A percentile compares a stretch with the other conserved stretches of the same genome.
These are phyloP conservation scores for Neosalanx taihuensis DNA, from an alignment of 2,797 vertebrate genomes.

Conservation along the genomic window DNA sequence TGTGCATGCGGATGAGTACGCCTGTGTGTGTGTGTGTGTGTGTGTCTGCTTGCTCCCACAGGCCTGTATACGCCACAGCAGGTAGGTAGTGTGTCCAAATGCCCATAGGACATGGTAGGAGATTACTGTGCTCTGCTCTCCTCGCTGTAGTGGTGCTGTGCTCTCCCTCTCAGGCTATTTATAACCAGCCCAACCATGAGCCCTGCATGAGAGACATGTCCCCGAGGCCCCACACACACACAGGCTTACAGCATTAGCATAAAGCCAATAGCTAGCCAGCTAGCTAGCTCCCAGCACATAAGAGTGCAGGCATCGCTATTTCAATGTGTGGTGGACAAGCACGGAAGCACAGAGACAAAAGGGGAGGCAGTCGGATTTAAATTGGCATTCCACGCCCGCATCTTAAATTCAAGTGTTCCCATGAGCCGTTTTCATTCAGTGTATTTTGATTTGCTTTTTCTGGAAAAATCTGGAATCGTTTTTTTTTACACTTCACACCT, in stretches of 20 bases:
- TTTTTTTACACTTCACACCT: not conserved
- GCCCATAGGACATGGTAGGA: constrained; percentile 49
- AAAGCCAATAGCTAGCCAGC: constrained; percentile 48
- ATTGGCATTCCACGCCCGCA: no score
- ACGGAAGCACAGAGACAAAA: constrained; percentile 32
- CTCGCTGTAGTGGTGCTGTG: constrained; percentile 46
- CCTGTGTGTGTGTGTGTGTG: not conserved
- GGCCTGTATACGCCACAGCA: constrained; percentile 50
- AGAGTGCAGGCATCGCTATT: constrained; percentile 54
- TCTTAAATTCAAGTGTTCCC: not conserved
- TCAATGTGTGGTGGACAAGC: constrained; percentile 48
- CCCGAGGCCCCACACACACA: constrained; percentile 49
- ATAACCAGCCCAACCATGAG: constrained; percentile 73
- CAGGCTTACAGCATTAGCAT: constrained; percentile 71
- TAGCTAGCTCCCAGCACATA: constrained; percentile 22
- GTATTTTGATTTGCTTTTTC: not conserved
- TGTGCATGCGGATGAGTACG: not conserved
- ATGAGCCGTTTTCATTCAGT: not conserved
- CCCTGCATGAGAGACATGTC: constrained; percentile 63
- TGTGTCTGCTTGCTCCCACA: constrained; percentile 20
- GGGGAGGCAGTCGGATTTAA: no score
- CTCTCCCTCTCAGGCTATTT: constrained; percentile 72
- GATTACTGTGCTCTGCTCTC: constrained; percentile 44
- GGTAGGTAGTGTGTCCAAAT: constrained; percentile 45
- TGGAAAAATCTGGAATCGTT: no score